Evolutionary conservation across 2,113 vertebrate species (phyloP).

Genomic region (Diphyllodes magnificus): DNA sequence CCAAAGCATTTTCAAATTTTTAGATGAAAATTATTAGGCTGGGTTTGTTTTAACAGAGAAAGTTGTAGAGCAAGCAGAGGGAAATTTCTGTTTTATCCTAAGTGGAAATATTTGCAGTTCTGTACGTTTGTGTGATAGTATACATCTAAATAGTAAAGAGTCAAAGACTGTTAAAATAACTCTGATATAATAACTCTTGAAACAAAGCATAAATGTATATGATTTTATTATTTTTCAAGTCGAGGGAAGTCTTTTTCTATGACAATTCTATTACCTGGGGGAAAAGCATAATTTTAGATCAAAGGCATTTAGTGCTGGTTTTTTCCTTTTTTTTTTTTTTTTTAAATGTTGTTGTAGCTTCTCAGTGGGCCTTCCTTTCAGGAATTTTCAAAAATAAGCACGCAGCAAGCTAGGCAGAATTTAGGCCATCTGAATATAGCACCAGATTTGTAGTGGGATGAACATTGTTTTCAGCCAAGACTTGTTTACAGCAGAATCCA

Average conservation of each 20-base stretch:
- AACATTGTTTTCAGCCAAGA: neutral
- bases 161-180: neutral
- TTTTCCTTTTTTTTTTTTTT: rapidly evolving
- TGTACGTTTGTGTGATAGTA: neutral
- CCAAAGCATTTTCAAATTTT: neutral
- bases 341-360: neutral
- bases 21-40: neutral
- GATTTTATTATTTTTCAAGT: neutral
- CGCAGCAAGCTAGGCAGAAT: neutral
- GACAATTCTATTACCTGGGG: neutral
- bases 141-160: neutral
- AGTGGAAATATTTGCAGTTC: neutral
- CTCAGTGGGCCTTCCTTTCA: neutral
- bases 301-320: neutral
- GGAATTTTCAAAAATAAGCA: neutral
- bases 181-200: neutral
- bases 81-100: neutral
- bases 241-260: neutral
- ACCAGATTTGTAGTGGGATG: neutral
- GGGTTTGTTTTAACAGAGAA: neutral
- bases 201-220: neutral
- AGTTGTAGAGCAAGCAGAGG: neutral
- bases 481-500: neutral
- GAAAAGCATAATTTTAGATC: neutral
- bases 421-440: neutral